Base-by-base conservation (phyloP, 2,888 invertebrate genomes). In the Griposia aprilina region DNA sequence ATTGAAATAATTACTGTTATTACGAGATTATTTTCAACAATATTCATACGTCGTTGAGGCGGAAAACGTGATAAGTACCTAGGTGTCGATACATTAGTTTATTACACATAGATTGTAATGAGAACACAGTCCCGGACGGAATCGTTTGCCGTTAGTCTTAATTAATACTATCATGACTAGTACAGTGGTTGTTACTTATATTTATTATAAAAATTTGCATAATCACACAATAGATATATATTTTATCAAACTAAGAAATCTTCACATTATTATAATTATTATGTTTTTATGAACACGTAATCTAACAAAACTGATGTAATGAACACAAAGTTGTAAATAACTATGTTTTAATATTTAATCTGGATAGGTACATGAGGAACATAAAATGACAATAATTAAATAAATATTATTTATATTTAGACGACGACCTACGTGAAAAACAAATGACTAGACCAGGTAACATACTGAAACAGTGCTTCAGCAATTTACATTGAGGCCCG, bases 31-130 rank as follows among this genome's bases (percentile, higher is more conserved):
- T 74, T 81, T 79, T 72, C 78, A 88, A 81, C 66, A 78, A 86
- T 84, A 74, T 84, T 86, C 84, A 85, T 86, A 88, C 84, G 83
- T 89, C 50, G 57, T 83, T 75, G 80, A 90, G 85, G 90, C 89
- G 89, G 89, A 90, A 89, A 90, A 90, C 83, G 83, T 87, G 87
- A 75, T 83, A 78, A 81, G 66, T 85, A 88, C 77, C 80, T 86
- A 86, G 69, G 88, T 88, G 88, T 79, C 63, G 78, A 83, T 83
- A 86, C 63, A 82, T 82, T 86, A 84, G 57, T 88, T 85, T 82
- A 80, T 20, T 66, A 69, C 67, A 79, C 55, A 55, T 71, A 65
- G 48, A 79, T 78, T 75, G 65, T 78, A 87, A 81, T 72, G 86
- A 72, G 68, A 85, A 79, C 69, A 68, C 41, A 74, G 76, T 83